phyloP scores from a whole-genome alignment of 2,797 vertebrate genomes.

The Cyprinodon diabolis region DNA sequence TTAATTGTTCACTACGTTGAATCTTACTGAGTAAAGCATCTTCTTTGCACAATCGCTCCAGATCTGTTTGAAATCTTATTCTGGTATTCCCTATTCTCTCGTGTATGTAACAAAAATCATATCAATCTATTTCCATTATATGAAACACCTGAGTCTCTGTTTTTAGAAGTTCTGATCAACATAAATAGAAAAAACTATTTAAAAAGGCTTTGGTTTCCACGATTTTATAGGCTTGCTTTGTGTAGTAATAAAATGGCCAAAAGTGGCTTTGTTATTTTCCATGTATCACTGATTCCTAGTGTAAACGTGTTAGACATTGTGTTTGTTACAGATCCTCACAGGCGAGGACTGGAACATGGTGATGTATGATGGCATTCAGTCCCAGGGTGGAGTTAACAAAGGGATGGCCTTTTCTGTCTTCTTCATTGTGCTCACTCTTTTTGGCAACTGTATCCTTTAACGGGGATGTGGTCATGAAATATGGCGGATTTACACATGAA shows the following conservation, averaged over 20 bases:
- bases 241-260: not conserved
- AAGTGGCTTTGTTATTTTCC: not conserved
- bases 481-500: too few species aligned
- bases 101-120: not conserved
- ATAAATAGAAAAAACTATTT: not conserved
- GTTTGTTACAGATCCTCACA: conserved; percentile 87
- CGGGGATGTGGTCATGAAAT: conserved; percentile 10
- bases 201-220: not conserved
- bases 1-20: too few species aligned
- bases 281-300: not conserved
- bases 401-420: conserved; percentile 97
- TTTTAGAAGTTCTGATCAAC: not conserved
- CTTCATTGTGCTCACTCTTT: conserved; percentile 97
- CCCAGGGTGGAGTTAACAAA: conserved; percentile 93
- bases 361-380: conserved; percentile 97
- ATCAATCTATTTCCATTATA: not conserved
- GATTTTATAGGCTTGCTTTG: not conserved
- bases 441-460: conserved; percentile 94
- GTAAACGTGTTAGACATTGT: conserved; percentile 21
- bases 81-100: too few species aligned
- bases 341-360: conserved; percentile 98
- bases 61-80: too few species aligned
- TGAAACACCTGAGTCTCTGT: not conserved
- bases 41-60: too few species aligned
- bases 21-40: too few species aligned